phyloP scores from a whole-genome alignment of 2,797 vertebrate species.

The Tenualosa ilisha region DNA sequence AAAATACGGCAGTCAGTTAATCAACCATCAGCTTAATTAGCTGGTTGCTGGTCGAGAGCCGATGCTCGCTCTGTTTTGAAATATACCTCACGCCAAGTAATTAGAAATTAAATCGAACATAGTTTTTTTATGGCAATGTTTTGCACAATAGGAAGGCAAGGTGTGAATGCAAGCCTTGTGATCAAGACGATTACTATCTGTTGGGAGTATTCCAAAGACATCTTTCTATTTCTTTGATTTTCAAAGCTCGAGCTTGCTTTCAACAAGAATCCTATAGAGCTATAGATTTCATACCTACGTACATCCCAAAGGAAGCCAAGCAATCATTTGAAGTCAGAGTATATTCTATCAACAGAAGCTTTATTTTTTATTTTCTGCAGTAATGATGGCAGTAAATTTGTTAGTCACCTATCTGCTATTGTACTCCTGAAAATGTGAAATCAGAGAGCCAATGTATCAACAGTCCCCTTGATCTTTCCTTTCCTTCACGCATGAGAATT shows the following conservation, averaged over 20 bases:
- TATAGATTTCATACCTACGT: not conserved
- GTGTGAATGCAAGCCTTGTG: constrained; percentile 5
- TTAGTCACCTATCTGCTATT: not conserved
- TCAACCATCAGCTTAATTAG: constrained; percentile 41
- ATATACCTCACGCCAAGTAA: constrained; percentile 8
- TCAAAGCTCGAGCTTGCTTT: not conserved
- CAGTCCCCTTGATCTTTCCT: not conserved
- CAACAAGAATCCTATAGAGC: not conserved
- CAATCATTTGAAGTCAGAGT: not conserved
- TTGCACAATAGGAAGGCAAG: not conserved
- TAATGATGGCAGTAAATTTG: not conserved
- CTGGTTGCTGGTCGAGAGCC: constrained; percentile 29
- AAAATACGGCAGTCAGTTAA: constrained; percentile 42
- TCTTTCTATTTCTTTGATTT: not conserved
- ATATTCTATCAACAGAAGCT: not conserved
- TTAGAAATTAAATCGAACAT: constrained; percentile 32
- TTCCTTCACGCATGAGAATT: not conserved
- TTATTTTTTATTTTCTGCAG: not conserved
- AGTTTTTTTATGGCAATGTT: constrained; percentile 5
- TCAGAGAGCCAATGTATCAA: not conserved
- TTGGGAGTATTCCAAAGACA: not conserved
- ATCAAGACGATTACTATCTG: not conserved
- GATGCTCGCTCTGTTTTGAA: constrained; percentile 17
- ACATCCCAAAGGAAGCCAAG: not conserved
- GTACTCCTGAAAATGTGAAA: not conserved